Conservation (phyloP, 2,113 vertebrate species). For the Paracyprichromis sp. region DNA sequence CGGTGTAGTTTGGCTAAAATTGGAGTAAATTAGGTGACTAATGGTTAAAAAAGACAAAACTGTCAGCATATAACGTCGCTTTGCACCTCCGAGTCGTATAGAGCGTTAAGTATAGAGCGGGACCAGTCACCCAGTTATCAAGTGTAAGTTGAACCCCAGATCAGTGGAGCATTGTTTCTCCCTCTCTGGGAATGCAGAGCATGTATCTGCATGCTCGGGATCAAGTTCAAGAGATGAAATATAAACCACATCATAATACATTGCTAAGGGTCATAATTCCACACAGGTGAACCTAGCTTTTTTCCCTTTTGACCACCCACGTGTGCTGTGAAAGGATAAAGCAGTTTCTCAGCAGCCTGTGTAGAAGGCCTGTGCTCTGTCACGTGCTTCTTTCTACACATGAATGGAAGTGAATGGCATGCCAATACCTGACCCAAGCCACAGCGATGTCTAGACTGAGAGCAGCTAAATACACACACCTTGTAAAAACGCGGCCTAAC, state of each 20-base stretch:
- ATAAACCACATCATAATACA: conserved; percentile 71
- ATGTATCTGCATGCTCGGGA: conserved; percentile 57
- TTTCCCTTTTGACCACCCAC: conserved; percentile 62
- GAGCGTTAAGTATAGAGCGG: background rate
- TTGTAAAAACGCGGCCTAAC: background rate
- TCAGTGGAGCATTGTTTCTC: conserved; percentile 64
- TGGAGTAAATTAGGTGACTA: background rate
- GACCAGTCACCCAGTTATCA: conserved; percentile 23
- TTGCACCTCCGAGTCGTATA: background rate
- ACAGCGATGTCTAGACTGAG: background rate
- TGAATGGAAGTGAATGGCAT: conserved; percentile 27
- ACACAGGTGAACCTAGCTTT: conserved; percentile 48
- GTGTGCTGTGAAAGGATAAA: conserved; percentile 10
- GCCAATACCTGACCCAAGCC: conserved; percentile 15
- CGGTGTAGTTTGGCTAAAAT: background rate
- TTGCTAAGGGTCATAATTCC: conserved; percentile 61
- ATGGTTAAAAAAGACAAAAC: background rate
- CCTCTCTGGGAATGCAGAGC: conserved; percentile 61
- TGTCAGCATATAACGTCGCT: background rate
- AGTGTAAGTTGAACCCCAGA: conserved; percentile 32
- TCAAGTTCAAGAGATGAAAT: conserved; percentile 69
- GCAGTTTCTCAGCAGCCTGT: background rate
- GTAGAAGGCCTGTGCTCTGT: background rate
- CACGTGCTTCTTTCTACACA: background rate
- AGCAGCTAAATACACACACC: background rate